Evolutionary conservation across 2,797 vertebrate species (phyloP), one percentile per base, ranked within the genome.

Genomic region (Geotria australis): DNA sequence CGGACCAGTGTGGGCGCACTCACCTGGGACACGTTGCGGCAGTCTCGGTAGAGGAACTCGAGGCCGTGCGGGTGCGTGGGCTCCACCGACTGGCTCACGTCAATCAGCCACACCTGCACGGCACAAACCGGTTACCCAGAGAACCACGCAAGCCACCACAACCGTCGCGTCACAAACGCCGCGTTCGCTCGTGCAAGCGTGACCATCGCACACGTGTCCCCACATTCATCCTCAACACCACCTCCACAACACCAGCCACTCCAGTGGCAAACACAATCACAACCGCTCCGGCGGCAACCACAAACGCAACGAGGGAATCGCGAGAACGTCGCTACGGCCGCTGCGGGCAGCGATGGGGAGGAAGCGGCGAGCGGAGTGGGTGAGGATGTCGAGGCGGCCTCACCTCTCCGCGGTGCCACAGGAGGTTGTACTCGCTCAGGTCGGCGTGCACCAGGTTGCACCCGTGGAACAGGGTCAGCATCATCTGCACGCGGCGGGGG

Each of bases 341-440:
- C 38, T 4, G 24, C 24, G 38, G 24, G 38, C 24, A 38, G 24
- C 38, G 24, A 38, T 5, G 24, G 24, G 24, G 24, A 38, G 24
- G 24, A 38, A 38, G 24, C 24, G 24, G 38, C n/a, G 38, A 5
- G 24, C 24, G 24, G 24, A 38, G 24, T 38, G 24, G 3, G 24
- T 15, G 15, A 15, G 24, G 24, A 38, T 24, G 24, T 38, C 24
- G 24, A 24, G 24, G 24, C 24, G 47, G 10, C n/a, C 65, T 71
- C 62, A 94, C 89, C 81, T 89, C 79, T 49, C 78, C 79, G 45
- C 78, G 68, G 38, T 89, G 78, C 89, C 89, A 98, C 57, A 98
- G 69, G 77, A 95, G 83, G 72, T 95, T 98, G 65, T 98, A 98
- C 69, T 94, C 89, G 61, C 85, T 94, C 66, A 98, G 73, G 62